phyloP scores from a whole-genome alignment of 1,140 invertebrate genomes.

The Drosophila truncata region DNA sequence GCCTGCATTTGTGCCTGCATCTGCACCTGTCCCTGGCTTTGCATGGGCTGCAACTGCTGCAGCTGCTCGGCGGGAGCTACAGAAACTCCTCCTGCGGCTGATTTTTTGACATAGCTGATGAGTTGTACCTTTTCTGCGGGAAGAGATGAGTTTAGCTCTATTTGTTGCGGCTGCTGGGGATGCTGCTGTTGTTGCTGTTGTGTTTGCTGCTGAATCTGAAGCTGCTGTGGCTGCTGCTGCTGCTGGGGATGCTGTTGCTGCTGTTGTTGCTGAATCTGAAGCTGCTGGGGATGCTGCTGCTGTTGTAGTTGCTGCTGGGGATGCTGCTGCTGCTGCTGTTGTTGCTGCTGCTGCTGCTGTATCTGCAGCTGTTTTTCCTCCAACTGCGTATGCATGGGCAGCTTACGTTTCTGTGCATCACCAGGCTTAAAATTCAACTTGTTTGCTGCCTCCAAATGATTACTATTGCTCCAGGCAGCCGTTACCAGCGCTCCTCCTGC shows the following conservation, averaged over 20 bases:
- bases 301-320: conserved; percentile 7
- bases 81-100: conserved; percentile 1
- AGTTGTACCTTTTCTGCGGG: conserved; percentile 37
- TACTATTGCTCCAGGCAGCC: conserved; percentile 4
- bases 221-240: conserved; percentile 7
- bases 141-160: neutral
- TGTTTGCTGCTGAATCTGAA: too few relatives aligned
- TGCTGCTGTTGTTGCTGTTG: neutral
- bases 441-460: conserved; percentile 19
- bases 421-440: conserved; percentile 19
- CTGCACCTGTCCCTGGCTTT: conserved; percentile 36
- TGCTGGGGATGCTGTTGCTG: conserved; percentile 1
- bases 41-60: conserved; percentile 11
- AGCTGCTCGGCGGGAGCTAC: conserved; percentile 9
- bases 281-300: too few relatives aligned
- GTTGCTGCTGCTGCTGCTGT: conserved; percentile 19
- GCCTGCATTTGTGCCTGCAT: conserved; percentile 45
- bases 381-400: conserved; percentile 45
- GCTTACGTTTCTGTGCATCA: conserved; percentile 57
- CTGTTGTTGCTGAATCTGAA: neutral
- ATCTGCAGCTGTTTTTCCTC: conserved; percentile 59
- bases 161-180: conserved; percentile 2
- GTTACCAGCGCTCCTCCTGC: neutral
- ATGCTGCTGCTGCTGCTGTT: neutral
- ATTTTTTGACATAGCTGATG: conserved; percentile 32